phyloP scores from a whole-genome alignment of 2,797 vertebrate genomes.

The Bradypodion ventrale region DNA sequence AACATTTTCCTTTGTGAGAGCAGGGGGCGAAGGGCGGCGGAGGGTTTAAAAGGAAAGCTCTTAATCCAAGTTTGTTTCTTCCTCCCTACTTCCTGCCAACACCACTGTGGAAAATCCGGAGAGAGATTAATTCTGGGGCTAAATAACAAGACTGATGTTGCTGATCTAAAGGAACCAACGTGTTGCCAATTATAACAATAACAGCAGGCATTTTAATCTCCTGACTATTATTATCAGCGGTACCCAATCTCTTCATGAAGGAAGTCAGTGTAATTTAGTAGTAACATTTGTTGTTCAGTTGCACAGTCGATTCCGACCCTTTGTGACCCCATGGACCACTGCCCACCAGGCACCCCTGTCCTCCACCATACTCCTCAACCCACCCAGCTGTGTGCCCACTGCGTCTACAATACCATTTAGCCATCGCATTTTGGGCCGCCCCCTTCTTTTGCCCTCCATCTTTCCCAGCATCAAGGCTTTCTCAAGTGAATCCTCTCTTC shows the following conservation, averaged over 20 bases:
- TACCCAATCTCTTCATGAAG: not conserved
- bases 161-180: not conserved
- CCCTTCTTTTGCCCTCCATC: no score
- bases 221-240: not conserved
- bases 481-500: no score
- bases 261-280: no score
- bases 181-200: not conserved
- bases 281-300: no score
- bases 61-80: not conserved
- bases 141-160: not conserved
- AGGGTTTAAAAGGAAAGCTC: not conserved
- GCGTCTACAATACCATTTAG: no score
- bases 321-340: no score
- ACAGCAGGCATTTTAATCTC: not conserved
- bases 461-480: no score
- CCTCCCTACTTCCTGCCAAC: not conserved
- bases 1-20: not conserved
- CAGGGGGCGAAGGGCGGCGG: not conserved
- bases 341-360: no score
- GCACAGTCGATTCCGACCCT: no score
- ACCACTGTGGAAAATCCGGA: not conserved
- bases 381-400: no score
- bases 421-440: no score
- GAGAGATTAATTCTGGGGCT: not conserved
- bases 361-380: no score